phyloP scores from a whole-genome alignment of 2,888 invertebrate species.

The Pheosia gnoma region DNA sequence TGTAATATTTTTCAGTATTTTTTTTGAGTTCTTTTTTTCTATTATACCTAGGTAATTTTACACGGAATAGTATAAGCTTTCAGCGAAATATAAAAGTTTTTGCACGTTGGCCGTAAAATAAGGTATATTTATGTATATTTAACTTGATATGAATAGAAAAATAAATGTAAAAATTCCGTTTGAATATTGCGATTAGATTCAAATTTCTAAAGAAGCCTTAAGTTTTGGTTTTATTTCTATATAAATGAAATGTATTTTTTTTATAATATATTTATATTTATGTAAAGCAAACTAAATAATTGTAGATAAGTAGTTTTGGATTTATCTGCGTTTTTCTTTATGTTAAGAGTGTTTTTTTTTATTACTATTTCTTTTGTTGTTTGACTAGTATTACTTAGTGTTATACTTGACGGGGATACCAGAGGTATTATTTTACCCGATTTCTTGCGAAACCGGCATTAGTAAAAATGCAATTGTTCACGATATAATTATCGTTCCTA shows the following conservation, averaged over 20 bases:
- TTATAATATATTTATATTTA: conserved; percentile 65
- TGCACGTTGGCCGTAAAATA: conserved; percentile 71
- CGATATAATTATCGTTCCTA: conserved; percentile 32
- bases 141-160: conserved; percentile 50
- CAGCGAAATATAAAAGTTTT: conserved; percentile 55
- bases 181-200: conserved; percentile 55
- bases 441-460: conserved; percentile 20
- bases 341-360: conserved; percentile 53
- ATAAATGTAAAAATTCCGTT: conserved; percentile 42
- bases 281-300: conserved; percentile 54
- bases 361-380: conserved; percentile 47
- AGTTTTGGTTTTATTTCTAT: conserved; percentile 39
- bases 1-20: conserved; percentile 67
- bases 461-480: conserved; percentile 16
- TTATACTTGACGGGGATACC: conserved; percentile 34
- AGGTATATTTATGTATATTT: conserved; percentile 61
- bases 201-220: conserved; percentile 65
- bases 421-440: conserved; percentile 9
- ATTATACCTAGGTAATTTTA: conserved; percentile 50
- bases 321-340: conserved; percentile 58
- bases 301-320: conserved; percentile 61
- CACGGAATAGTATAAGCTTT: conserved; percentile 65
- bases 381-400: conserved; percentile 48
- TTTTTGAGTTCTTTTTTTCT: conserved; percentile 49
- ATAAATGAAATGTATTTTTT: conserved; percentile 52